Evolutionary conservation across 2,888 invertebrate species (phyloP).

Genomic region (Apamea anceps): DNA sequence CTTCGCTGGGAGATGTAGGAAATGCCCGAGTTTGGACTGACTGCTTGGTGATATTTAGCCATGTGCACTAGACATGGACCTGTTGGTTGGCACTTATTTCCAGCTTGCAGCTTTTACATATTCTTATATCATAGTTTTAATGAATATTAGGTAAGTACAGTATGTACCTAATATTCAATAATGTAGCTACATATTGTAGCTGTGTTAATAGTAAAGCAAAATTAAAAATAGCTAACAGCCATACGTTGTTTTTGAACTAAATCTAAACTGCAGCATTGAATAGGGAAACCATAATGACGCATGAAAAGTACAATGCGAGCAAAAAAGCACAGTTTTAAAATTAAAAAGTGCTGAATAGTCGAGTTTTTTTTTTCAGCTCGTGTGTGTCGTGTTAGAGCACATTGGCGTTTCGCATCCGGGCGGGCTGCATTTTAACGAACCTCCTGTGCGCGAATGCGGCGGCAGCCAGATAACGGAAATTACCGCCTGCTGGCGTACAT

Average conservation of each 20-base stretch:
- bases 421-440: constrained; percentile 84
- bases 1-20: constrained; percentile 59
- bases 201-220: neutral
- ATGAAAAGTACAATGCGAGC: constrained; percentile 73
- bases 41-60: constrained; percentile 52
- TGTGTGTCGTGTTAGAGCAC: constrained; percentile 79
- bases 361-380: constrained; percentile 72
- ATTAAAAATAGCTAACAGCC: constrained; percentile 16
- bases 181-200: neutral
- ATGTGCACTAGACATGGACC: constrained; percentile 61
- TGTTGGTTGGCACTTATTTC: constrained; percentile 41
- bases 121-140: neutral
- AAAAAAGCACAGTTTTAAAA: constrained; percentile 75
- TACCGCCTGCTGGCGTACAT: constrained; percentile 76
- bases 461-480: constrained; percentile 83
- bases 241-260: constrained; percentile 38
- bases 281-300: constrained; percentile 70
- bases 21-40: constrained; percentile 58
- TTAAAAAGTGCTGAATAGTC: constrained; percentile 78
- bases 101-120: neutral
- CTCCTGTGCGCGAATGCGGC: constrained; percentile 68
- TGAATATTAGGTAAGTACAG: neutral
- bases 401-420: constrained; percentile 82
- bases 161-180: neutral
- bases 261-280: constrained; percentile 60